These are phyloP conservation scores for Morpho deidamia DNA, from an alignment of 2,888 invertebrate genomes.

Conservation along the genomic window DNA sequence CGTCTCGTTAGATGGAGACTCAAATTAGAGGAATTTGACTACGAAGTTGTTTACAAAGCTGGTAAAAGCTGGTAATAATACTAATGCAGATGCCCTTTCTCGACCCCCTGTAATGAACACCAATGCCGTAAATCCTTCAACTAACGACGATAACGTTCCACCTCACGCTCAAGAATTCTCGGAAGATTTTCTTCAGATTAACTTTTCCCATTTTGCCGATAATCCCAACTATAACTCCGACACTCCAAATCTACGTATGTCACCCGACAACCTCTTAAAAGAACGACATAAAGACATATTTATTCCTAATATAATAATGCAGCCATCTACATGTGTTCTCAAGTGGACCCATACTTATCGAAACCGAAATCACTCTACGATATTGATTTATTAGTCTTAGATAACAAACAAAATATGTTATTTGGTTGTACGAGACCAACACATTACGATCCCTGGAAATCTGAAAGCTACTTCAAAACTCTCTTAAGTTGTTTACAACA, in stretches of 20 bases:
- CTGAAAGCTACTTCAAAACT: constrained; percentile 36
- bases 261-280: constrained; percentile 29
- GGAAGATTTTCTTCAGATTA: constrained; percentile 23
- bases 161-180: background rate
- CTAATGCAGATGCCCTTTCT: constrained; percentile 32
- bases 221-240: constrained; percentile 14
- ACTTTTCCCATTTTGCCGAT: constrained; percentile 17
- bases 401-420: constrained; percentile 28
- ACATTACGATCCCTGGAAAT: constrained; percentile 30
- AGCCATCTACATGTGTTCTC: constrained; percentile 28
- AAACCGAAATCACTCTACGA: constrained; percentile 30
- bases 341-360: constrained; percentile 25
- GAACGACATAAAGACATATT: constrained; percentile 31
- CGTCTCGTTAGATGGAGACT: constrained; percentile 28
- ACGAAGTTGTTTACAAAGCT: constrained; percentile 34
- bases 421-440: constrained; percentile 26
- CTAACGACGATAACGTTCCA: constrained; percentile 4
- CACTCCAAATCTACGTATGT: constrained; percentile 21
- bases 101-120: constrained; percentile 23
- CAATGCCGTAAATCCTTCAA: constrained; percentile 20
- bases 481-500: constrained; percentile 30
- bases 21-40: constrained; percentile 10
- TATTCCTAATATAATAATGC: constrained; percentile 30
- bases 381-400: constrained; percentile 26
- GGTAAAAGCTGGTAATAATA: constrained; percentile 31